Base-by-base conservation (phyloP, 2,888 invertebrate genomes). In the Pachycephus smyrnensis region DNA sequence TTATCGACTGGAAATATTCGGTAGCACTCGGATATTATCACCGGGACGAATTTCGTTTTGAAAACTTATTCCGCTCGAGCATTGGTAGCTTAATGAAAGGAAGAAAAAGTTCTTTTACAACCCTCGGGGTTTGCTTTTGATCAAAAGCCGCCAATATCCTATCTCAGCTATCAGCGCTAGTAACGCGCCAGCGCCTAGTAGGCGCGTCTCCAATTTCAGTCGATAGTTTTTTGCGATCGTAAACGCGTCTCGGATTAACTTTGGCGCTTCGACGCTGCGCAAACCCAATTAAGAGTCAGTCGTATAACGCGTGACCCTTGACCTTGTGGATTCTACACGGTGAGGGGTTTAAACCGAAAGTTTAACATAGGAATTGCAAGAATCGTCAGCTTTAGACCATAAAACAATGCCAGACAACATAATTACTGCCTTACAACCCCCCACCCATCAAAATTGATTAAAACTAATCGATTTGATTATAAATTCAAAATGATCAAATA, bases 171-270 rank as follows among this genome's bases (percentile, higher is more conserved):
- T 86, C 85, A 84, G 82, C 83, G 80, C 82, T 84, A 84, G 86
- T 75, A 76, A 81, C 80, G 75, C 80, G 75, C 77, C 77, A 55
- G 76, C 81, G 80, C 79, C 82, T 85, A 85, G 85, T 88, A 88
- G 84, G 82, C 81, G 81, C 88, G 86, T 89, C 90, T 90, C 90
- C 87, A 90, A 89, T 91, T 91, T 90, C 91, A 85, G 83, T 87
- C 88, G 89, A 89, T 89, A 88, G 88, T 89, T 90, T 91, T 90
- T 89, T 90, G 88, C 88, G 85, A 88, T 90, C 90, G 88, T 91
- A 90, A 91, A 90, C 86, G 88, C 84, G 85, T 84, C 84, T 84
- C 83, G 81, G 86, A 89, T 90, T 89, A 88, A 89, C 89, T 88
- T 86, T 84, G 81, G 80, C 84, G 85, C 83, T 81, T 85, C 80